phyloP scores from a whole-genome alignment of 2,888 invertebrate genomes.

The Anorthoa munda region DNA sequence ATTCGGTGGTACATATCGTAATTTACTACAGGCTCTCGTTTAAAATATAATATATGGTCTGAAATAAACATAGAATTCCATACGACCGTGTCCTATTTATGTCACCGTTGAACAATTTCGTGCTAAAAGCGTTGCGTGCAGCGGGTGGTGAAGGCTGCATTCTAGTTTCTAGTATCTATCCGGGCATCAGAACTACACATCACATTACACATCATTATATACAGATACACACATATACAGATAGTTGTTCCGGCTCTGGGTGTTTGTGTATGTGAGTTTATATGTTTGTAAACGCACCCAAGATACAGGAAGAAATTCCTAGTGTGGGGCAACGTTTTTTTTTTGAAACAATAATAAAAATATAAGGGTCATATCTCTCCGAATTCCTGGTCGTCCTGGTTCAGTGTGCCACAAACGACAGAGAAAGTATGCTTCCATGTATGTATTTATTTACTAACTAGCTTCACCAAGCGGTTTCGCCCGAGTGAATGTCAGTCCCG shows the following conservation, averaged over 20 bases:
- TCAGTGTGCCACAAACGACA: neutral
- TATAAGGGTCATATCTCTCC: constrained; percentile 13
- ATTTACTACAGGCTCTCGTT: neutral
- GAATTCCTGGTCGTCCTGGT: neutral
- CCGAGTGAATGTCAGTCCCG: no score
- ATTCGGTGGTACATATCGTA: neutral
- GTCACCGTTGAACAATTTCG: constrained; percentile 14
- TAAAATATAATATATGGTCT: neutral
- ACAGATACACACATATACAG: no score
- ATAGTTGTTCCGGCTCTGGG: no score
- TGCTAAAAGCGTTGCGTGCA: constrained; percentile 43
- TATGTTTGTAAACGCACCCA: no score
- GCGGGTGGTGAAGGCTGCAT: constrained; percentile 33
- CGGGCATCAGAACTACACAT: neutral
- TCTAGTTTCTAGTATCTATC: constrained; percentile 36
- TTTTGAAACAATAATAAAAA: no score
- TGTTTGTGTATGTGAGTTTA: no score
- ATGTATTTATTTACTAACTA: no score
- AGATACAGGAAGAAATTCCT: no score
- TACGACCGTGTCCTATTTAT: constrained; percentile 19
- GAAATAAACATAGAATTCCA: neutral
- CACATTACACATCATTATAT: neutral
- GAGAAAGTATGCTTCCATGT: no score
- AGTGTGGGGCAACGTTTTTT: no score
- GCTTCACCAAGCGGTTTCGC: no score